Percentiles rank a stretch among this genome's conserved stretches.
Evolutionary conservation across 2,113 vertebrate genomes (phyloP).

Genomic region (Pogona vitticeps): DNA sequence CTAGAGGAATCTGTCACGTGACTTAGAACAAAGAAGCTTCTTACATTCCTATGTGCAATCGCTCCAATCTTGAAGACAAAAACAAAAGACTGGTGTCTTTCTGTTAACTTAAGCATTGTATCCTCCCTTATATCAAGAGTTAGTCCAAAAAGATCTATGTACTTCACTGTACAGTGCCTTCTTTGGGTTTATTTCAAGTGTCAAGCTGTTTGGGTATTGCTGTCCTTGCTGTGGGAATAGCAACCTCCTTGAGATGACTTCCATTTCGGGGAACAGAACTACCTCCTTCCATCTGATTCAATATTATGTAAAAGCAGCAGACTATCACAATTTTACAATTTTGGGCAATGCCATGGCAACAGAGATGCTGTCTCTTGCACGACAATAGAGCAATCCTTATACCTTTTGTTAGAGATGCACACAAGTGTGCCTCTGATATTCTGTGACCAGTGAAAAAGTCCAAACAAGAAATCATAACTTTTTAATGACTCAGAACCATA

Average conservation of each 20-base stretch:
- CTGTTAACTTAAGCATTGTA: not conserved
- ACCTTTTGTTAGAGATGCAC: too few species aligned
- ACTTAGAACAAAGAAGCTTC: not conserved
- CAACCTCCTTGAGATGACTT: not conserved
- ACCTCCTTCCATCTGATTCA: not conserved
- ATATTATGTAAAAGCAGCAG: not conserved
- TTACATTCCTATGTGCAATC: not conserved
- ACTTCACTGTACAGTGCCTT: not conserved
- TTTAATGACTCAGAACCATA: too few species aligned
- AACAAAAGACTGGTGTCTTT: not conserved
- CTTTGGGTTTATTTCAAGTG: not conserved
- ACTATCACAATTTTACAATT: not conserved
- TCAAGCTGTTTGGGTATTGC: not conserved
- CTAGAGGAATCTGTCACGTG: not conserved
- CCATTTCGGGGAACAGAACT: not conserved
- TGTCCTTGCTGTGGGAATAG: not conserved
- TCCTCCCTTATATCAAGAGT: not conserved
- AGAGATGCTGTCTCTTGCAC: not conserved
- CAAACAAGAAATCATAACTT: too few species aligned
- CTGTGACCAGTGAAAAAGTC: too few species aligned
- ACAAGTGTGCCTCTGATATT: too few species aligned
- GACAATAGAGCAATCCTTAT: not conserved
- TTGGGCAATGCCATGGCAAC: not conserved
- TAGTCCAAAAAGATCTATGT: not conserved
- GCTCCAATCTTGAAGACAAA: not conserved